A percentile compares a stretch with the other conserved stretches of the same genome.
Evolutionary conservation across 2,113 vertebrate genomes (phyloP).

Genomic region (Acrocephalus arundinaceus): DNA sequence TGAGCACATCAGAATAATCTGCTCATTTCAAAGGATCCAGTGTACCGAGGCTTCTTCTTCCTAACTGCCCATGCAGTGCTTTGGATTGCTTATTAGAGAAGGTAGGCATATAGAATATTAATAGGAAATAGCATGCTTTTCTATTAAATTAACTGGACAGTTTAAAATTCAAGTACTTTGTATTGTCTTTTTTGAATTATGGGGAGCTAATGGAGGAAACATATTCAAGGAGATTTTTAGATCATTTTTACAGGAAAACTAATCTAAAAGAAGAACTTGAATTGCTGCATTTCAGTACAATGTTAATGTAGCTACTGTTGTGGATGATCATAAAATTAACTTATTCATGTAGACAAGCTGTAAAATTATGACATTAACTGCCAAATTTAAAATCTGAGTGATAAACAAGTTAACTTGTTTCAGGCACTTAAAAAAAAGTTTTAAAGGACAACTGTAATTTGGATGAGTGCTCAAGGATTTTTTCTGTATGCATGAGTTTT

Average conservation of each 20-base stretch:
- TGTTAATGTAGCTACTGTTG: constrained; percentile 33
- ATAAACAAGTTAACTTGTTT: constrained; percentile 49
- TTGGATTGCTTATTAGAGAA: constrained; percentile 58
- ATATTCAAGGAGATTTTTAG: constrained; percentile 51
- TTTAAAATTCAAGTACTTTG: constrained; percentile 40
- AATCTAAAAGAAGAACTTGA: constrained; percentile 34
- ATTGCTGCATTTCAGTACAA: constrained; percentile 38
- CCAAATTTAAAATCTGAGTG: constrained; percentile 52
- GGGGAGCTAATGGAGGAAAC: constrained; percentile 30
- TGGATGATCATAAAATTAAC: constrained; percentile 11
- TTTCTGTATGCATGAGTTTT: background rate
- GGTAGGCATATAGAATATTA: constrained; percentile 51
- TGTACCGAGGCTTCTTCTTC: background rate
- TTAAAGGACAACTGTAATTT: background rate
- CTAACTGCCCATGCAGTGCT: constrained; percentile 2
- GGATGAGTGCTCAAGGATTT: constrained; percentile 1
- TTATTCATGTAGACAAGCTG: constrained; percentile 31
- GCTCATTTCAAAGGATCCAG: background rate
- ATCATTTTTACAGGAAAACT: constrained; percentile 47
- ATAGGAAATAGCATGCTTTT: background rate
- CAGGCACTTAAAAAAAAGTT: constrained; percentile 17
- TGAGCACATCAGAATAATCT: constrained; percentile 14
- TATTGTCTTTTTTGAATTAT: constrained; percentile 21
- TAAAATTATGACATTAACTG: background rate
- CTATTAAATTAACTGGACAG: constrained; percentile 44